Percentiles rank a stretch among this genome's conserved stretches.
phyloP scores from a whole-genome alignment of 1,140 invertebrate species.

The Anthonomus grandis region DNA sequence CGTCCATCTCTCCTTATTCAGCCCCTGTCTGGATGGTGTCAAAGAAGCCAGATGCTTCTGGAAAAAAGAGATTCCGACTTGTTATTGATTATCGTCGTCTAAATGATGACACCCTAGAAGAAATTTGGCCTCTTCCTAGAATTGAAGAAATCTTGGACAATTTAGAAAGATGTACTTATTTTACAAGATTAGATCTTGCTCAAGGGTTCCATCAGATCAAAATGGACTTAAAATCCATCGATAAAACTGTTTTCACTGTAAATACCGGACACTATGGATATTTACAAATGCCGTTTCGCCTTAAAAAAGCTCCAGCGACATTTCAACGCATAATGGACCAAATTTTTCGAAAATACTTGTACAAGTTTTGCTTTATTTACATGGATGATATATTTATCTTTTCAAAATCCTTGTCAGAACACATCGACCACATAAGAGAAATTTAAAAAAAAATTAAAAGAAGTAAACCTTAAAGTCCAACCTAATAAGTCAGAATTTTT shows the following conservation, averaged over 20 bases:
- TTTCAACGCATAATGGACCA: slow-evolving; percentile 50
- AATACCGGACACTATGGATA: slow-evolving; percentile 34
- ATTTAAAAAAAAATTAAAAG: slow-evolving; percentile 28
- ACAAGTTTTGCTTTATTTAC: slow-evolving; percentile 38
- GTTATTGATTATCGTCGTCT: slow-evolving; percentile 49
- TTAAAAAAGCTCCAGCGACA: slow-evolving; percentile 48
- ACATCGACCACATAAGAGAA: slow-evolving; percentile 29
- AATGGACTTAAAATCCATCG: slow-evolving; percentile 41
- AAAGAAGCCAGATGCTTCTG: slow-evolving; percentile 43
- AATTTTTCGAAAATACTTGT: slow-evolving; percentile 37
- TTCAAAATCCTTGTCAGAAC: slow-evolving; percentile 30
- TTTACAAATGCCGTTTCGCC: slow-evolving; percentile 50
- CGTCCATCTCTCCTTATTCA: slow-evolving; percentile 36
- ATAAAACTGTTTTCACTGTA: slow-evolving; percentile 52
- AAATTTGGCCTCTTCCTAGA: slow-evolving; percentile 54
- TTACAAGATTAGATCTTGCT: slow-evolving; percentile 51
- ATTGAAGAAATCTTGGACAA: slow-evolving; percentile 52
- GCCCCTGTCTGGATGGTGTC: too few relatives aligned
- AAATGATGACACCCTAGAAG: slow-evolving; percentile 46
- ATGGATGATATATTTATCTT: slow-evolving; percentile 44
- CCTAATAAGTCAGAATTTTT: slow-evolving; percentile 32
- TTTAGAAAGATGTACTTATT: slow-evolving; percentile 49
- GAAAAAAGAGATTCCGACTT: slow-evolving; percentile 42
- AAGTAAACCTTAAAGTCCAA: slow-evolving; percentile 36
- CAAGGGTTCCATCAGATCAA: slow-evolving; percentile 52